A percentile compares a stretch with the other conserved stretches of the same genome.
phyloP scores from a whole-genome alignment of 2,113 vertebrate species.

The Hippolais icterina region DNA sequence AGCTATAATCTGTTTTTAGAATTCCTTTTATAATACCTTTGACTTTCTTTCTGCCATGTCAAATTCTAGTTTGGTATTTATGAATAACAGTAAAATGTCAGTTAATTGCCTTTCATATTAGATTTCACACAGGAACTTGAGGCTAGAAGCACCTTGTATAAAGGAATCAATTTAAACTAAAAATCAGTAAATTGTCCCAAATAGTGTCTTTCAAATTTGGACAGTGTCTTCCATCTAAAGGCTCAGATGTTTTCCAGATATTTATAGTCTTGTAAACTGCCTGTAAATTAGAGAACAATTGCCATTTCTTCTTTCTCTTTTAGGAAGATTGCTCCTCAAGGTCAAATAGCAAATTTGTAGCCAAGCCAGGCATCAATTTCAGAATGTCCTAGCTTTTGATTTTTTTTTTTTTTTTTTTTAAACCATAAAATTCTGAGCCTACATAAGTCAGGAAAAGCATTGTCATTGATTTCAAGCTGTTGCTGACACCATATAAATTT shows the following conservation, averaged over 20 bases:
- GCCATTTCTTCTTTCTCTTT: neutral
- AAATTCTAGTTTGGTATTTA: neutral
- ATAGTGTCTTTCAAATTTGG: neutral
- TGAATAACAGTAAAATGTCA: conserved; percentile 20
- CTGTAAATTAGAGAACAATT: neutral
- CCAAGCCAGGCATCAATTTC: neutral
- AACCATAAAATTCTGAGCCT: neutral
- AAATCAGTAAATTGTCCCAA: neutral
- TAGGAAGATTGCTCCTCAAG: neutral
- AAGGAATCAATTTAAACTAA: neutral
- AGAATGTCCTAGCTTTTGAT: neutral
- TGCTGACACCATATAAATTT: neutral
- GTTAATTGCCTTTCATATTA: neutral
- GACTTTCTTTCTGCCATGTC: neutral
- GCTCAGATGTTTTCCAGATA: neutral
- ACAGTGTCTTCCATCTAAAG: neutral
- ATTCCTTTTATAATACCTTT: neutral
- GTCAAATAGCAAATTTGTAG: neutral
- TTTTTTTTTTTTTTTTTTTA: neutral
- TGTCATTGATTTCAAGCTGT: neutral
- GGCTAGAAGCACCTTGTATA: neutral
- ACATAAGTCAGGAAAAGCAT: neutral
- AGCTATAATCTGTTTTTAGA: neutral
- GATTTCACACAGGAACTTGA: neutral
- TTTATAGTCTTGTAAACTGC: neutral